Base-by-base conservation (phyloP, 2,888 invertebrate species). In the Ectemnius lituratus region DNA sequence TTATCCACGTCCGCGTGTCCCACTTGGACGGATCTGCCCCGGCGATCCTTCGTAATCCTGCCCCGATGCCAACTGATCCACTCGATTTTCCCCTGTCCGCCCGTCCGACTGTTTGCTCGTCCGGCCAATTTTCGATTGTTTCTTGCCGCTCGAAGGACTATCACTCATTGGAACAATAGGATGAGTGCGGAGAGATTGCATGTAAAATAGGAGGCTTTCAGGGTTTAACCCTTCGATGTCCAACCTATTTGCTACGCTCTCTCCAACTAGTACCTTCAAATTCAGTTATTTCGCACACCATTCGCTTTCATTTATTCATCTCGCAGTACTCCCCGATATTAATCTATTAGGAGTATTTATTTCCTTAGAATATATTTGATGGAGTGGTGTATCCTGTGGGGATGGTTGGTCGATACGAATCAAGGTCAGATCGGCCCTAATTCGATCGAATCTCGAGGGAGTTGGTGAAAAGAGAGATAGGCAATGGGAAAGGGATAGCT, bases 391-490 rank as follows among this genome's bases (percentile, higher is more conserved):
- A 16, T 52, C 16, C n/a, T 16, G 1, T 27, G 0, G 5, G 62
- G 20, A 5, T 63, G 14, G 47, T 2, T 8, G 52, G n/a, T 52
- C 45, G 75, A 68, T 59, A 6, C 52, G 62, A 70, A 69, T 52
- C 58, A 56, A 68, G 69, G 59, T 61, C 61, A 70, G 65, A 28
- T 61, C 37, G 62, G 37, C 37, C 46, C 65, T 46, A 60, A 56
- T 68, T 65, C 63, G 70, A 63, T 20, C 65, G 56, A 46, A 18
- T 67, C 76, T 59, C 73, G 62, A 62, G 75, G 72, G 65, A 60
- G 13, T 60, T 27, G 45, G 69, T 66, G 61, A 63, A 71, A 45
- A 45, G 27, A 52, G 52, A 16, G 37, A 11, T 1, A 4, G 52
- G 13, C 16, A 52, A 52, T 14, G 52, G 52, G 16, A 14, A 46